These are phyloP conservation scores for Lissonota sp. DNA, from an alignment of 2,888 invertebrate species.

Conservation along the genomic window DNA sequence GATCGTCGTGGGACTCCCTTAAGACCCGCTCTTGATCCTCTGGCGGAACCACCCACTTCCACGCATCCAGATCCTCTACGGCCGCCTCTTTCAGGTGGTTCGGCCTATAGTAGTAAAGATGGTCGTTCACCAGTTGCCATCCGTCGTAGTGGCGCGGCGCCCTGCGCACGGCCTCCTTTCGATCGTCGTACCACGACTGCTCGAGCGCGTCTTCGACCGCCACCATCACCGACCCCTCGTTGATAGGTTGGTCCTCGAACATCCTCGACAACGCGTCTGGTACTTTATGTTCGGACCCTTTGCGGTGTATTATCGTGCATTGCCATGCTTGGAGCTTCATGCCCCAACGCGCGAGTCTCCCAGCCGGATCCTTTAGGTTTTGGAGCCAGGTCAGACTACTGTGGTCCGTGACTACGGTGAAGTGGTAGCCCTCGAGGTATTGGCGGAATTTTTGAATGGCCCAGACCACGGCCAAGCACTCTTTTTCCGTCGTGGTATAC, in stretches of 20 bases:
- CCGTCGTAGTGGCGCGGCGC: background rate
- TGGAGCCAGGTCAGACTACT: slow-evolving; percentile 66
- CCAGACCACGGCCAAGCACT: slow-evolving; percentile 61
- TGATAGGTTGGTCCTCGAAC: background rate
- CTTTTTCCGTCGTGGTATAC: slow-evolving; percentile 15
- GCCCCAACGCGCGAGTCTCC: slow-evolving; percentile 65
- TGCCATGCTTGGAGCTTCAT: slow-evolving; percentile 57
- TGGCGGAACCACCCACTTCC: slow-evolving; percentile 60
- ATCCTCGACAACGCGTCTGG: slow-evolving; percentile 52
- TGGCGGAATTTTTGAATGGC: slow-evolving; percentile 64
- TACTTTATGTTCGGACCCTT: slow-evolving; percentile 18
- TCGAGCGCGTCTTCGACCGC: background rate
- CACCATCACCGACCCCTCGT: background rate
- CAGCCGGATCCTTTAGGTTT: slow-evolving; percentile 62
- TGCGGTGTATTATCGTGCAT: slow-evolving; percentile 51
- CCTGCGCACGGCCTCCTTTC: background rate
- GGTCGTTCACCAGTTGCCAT: slow-evolving; percentile 42
- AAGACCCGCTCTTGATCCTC: slow-evolving; percentile 32
- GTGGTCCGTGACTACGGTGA: slow-evolving; percentile 67
- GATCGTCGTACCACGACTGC: slow-evolving; percentile 37
- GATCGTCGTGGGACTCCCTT: slow-evolving; percentile 63
- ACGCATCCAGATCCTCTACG: slow-evolving; percentile 49
- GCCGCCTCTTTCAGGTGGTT: background rate
- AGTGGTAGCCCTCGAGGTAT: slow-evolving; percentile 66
- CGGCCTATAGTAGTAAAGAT: slow-evolving; percentile 26